Evolutionary conservation across 2,113 vertebrate species (phyloP), one percentile per base, ranked within the genome.

Genomic region (Bambusicola thoracicus): DNA sequence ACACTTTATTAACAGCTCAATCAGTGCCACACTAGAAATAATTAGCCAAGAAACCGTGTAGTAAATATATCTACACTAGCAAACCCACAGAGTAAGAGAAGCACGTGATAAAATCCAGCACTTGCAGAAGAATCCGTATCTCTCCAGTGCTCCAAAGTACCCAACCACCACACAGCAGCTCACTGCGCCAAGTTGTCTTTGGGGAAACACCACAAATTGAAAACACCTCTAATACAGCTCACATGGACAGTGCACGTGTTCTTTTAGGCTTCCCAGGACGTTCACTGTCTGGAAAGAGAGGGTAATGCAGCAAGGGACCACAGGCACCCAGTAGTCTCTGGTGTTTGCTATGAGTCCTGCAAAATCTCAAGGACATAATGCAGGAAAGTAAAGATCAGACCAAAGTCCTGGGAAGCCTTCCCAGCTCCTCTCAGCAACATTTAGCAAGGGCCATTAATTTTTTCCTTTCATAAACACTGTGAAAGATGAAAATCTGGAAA

Each of bases 1-100:
- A 98, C 97, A 98, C 98, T 98, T 98, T 98, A 98, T 98, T 98
- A 98, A 98, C 98, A 98, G 97, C 97, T 98, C 98, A 98, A 97
- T 98, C 97, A 98, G 97, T 96, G 96, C 95, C 96, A 89, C 55
- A 68, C 95, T 97, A 95, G 87, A 97, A 97, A 97, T 97, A 97
- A 97, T 98, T 97, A 97, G 91, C 94, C 93, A 93, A 92, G 90
- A 96, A 97, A 94, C 93, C 91, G 82, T 4, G 66, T 93, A 96
- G 93, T 96, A 97, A 97, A 97, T 96, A 97, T 93, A 94, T 95
- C 93, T 93, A 81, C 86, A 59, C 69, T 59, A 91, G 93, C 43
- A 97, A 95, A 91, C 82, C 73, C 63, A 49, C 59, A 85, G 83
- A 95, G 95, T 94, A 84, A 96, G 92, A 96, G 92, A 95, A 95